Evolutionary conservation across 2,888 invertebrate genomes (phyloP), one percentile per base, ranked within the genome.

Genomic region (Oscheius sp.): DNA sequence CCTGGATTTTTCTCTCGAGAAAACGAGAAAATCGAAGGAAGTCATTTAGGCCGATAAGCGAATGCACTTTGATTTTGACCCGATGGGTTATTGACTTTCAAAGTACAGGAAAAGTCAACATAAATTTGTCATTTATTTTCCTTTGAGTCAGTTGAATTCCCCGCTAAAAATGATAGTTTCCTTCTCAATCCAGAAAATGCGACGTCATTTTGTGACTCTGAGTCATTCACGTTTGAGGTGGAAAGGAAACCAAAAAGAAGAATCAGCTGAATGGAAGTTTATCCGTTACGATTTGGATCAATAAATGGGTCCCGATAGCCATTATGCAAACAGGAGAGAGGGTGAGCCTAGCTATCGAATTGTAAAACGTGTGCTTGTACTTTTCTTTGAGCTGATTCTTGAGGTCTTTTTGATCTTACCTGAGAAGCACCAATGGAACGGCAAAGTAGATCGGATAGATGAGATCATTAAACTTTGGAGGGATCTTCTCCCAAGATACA

Each of bases 361-460:
- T 48, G 64, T 48, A 64, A 64, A 64, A 64, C 20, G 64, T 15
- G 34, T n/a, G 34, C 12, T 31, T 48, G 23, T 46, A 64, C 20
- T 48, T 17, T 20, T 27, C 3, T 4, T 29, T 37, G n/a, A 12
- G 48, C 5, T 42, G 48, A 45, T n/a, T 53, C 34, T n/a, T 5
- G 20, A 15, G 52, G 23, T 65, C 20, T 15, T 4, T 12, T 17
- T 5, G 29, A 48, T 29, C 66, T 31, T 58, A 74, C 75, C 75
- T 72, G 42, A 82, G 66, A 33, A 79, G 52, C 10, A 84, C 70
- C 20, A 83, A 64, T 0, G 81, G 82, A 45, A 82, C 48, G 10
- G 81, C 78, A 42, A 82, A 67, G 61, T 80, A 82, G 23, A 83
- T 72, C n/a, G 83, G 80, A 10, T 74, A 74, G 42, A 77, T 37